Evolutionary conservation across 2,797 vertebrate species (phyloP).

Genomic region (Melanotaenia parkinsoni): DNA sequence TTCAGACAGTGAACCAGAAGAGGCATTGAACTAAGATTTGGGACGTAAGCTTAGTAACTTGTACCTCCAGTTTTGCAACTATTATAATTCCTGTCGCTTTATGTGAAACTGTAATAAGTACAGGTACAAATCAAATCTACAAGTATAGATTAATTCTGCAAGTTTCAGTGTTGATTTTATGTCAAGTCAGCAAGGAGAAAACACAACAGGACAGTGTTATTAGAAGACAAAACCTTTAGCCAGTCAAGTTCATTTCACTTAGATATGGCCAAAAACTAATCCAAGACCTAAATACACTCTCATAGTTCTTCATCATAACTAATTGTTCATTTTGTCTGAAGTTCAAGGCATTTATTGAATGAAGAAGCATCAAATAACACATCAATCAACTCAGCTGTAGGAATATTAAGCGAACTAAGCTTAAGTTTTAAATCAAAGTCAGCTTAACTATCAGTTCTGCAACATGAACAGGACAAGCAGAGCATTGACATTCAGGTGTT

Average conservation of each 20-base stretch:
- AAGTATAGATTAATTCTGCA: no score
- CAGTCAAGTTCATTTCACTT: neutral
- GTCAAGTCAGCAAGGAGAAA: neutral
- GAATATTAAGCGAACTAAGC: no score
- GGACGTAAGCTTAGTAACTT: neutral
- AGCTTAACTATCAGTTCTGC: no score
- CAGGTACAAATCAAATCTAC: no score
- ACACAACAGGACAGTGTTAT: neutral
- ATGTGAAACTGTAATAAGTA: no score
- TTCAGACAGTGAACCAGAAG: neutral
- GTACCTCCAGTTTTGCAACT: neutral
- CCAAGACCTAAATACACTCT: neutral
- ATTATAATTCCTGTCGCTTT: neutral
- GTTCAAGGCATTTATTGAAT: neutral
- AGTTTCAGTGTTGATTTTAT: neutral
- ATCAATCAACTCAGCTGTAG: neutral
- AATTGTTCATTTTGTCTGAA: neutral
- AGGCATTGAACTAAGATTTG: neutral
- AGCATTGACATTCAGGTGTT: no score
- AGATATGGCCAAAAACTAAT: neutral
- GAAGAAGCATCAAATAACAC: neutral
- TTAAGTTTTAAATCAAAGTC: no score
- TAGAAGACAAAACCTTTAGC: neutral
- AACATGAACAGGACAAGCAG: no score
- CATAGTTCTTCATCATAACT: neutral